phyloP scores from a whole-genome alignment of 1,140 invertebrate species.

The Coelopa frigida region DNA sequence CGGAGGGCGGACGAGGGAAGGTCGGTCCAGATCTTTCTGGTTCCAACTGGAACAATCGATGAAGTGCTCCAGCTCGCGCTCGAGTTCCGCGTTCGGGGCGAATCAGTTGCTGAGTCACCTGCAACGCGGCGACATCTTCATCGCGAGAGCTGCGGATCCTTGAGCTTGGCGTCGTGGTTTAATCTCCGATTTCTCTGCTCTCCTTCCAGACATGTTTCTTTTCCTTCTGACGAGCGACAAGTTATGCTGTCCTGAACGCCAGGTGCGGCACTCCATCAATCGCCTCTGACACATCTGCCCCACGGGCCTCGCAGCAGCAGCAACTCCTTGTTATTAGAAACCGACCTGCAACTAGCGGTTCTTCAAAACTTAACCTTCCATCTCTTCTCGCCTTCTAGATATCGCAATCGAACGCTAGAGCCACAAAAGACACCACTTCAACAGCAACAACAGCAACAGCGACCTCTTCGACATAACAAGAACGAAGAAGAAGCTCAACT shows the following conservation, averaged over 20 bases:
- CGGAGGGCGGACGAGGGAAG: too few relatives aligned
- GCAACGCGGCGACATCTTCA: background rate
- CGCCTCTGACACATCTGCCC: background rate
- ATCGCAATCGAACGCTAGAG: slow-evolving; percentile 7
- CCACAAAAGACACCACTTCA: slow-evolving; percentile 5
- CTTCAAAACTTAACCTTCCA: background rate
- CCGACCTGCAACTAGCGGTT: too few relatives aligned
- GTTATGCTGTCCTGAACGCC: slow-evolving; percentile 42
- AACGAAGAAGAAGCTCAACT: slow-evolving; percentile 27
- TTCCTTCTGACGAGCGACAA: slow-evolving; percentile 36
- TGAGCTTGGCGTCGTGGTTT: background rate
- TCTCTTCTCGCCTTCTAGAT: background rate
- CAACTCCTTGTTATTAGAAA: slow-evolving; percentile 10
- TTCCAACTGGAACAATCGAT: background rate
- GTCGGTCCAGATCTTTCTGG: too few relatives aligned
- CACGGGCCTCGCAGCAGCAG: background rate
- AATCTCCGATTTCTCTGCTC: slow-evolving; percentile 1
- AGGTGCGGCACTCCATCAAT: slow-evolving; percentile 18
- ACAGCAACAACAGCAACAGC: background rate
- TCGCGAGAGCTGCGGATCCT: too few relatives aligned
- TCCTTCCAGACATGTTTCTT: slow-evolving; percentile 40
- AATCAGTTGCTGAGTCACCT: background rate
- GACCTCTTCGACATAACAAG: slow-evolving; percentile 40
- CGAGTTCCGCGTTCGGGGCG: background rate
- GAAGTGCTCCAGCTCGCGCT: background rate